Evolutionary conservation across 2,888 invertebrate genomes (phyloP), one percentile per base, ranked within the genome.

Genomic region (Diadromus collaris): DNA sequence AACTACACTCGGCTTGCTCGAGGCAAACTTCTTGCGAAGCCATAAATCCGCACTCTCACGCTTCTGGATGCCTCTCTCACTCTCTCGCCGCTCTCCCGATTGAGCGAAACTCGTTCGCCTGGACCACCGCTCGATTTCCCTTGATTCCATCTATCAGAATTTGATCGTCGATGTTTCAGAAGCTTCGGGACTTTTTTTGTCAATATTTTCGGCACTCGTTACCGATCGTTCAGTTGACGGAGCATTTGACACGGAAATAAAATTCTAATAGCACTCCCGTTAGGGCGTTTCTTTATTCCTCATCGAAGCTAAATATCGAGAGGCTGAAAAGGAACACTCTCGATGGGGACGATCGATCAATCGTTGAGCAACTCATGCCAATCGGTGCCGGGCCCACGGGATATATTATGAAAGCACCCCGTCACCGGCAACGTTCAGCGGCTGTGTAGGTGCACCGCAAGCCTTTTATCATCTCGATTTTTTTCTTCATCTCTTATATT

Each of bases 1-100:
- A 81, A 82, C n/a, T n/a, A n/a, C n/a, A n/a, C n/a, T 51, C 51
- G 16, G 24, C 38, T 63, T 51, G 73, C 79, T 71, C 56, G 32
- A 5, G 71, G 70, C 72, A 56, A 84, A 85, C 79, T 85, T 85
- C 67, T 75, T 65, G 58, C 77, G 46, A 34, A 48, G 58, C 67
- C 69, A 76, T 79, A 76, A 70, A 80, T 82, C 75, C 67, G 27
- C 46, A 54, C 69, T 64, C 72, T 73, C 27, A 13, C 41, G 27
- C 44, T 44, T 56, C 13, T 13, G 29, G 4, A 0, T 4, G 41
- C 13, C 16, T 44, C 16, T 44, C 41, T 10, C 16, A 16, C 21
- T 51, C 21, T 38, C 38, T 1, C 21, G 9, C 10, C 24, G 24
- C 27, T 34, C 38, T 27, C 13, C 16, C 38, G 38, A 13, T 38